Percentiles rank a stretch among this genome's conserved stretches.
Conservation (phyloP, 2,888 invertebrate genomes). For the Drosophila incognita region DNA sequence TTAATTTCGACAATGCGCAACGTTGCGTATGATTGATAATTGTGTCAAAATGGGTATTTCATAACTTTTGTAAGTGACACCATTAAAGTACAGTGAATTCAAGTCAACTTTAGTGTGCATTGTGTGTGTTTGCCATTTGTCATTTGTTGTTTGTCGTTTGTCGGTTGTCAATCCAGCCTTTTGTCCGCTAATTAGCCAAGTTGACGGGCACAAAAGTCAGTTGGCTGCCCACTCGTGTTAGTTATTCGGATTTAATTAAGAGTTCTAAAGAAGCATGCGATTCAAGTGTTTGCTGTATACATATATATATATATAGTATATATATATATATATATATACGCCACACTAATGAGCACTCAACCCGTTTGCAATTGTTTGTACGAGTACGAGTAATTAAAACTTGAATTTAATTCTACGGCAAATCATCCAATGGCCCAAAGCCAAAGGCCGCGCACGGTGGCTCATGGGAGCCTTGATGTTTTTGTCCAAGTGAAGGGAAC, state of each 20-base stretch:
- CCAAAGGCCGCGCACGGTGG: slow-evolving; percentile 35
- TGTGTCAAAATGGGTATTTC: slow-evolving; percentile 69
- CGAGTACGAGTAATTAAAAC: slow-evolving; percentile 47
- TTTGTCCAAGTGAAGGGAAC: slow-evolving; percentile 49
- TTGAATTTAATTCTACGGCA: slow-evolving; percentile 24
- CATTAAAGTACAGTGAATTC: slow-evolving; percentile 54
- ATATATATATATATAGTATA: slow-evolving; percentile 3
- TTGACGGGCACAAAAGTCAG: slow-evolving; percentile 38
- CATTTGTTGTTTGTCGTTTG: slow-evolving; percentile 9
- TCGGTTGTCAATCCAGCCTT: slow-evolving; percentile 19
- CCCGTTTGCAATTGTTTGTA: slow-evolving; percentile 32
- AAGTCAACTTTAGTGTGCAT: slow-evolving; percentile 33
- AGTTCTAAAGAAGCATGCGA: slow-evolving; percentile 79
- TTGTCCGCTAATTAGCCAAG: slow-evolving; percentile 9
- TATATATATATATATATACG: not conserved
- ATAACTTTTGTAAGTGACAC: slow-evolving; percentile 66
- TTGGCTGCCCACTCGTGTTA: slow-evolving; percentile 64
- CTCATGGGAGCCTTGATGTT: slow-evolving; percentile 63
- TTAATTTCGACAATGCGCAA: slow-evolving; percentile 55
- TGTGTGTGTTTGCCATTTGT: slow-evolving; percentile 10
- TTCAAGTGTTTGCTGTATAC: slow-evolving; percentile 36
- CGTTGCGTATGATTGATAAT: slow-evolving; percentile 78
- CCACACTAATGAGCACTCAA: slow-evolving; percentile 9
- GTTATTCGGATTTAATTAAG: slow-evolving; percentile 77
- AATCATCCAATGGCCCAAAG: slow-evolving; percentile 32